Percentiles rank a stretch among this genome's conserved stretches.
Evolutionary conservation across 2,797 vertebrate species (phyloP).

Genomic region (Melanotaenia maccullochi): DNA sequence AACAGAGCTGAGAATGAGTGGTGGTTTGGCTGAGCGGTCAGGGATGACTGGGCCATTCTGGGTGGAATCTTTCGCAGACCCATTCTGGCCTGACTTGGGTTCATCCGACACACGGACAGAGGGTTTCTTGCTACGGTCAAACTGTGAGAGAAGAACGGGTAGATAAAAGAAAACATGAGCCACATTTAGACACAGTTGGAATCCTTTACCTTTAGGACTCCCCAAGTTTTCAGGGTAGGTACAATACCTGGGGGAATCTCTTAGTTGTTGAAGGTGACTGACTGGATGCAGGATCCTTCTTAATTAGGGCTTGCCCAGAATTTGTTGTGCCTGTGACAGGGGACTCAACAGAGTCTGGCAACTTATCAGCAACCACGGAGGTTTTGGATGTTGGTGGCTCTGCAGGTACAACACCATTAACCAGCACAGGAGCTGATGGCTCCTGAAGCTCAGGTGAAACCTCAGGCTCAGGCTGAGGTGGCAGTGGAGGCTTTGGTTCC

Average conservation of each 20-base stretch:
- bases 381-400: conserved; percentile 66
- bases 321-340: conserved; percentile 67
- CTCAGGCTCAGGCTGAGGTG: conserved; percentile 73
- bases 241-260: conserved; percentile 90
- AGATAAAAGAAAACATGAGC: conserved; percentile 13
- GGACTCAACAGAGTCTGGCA: conserved; percentile 70
- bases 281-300: conserved; percentile 51
- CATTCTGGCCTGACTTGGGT: conserved; percentile 75
- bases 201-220: not conserved
- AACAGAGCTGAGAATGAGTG: conserved; percentile 44
- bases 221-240: conserved; percentile 14
- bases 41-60: conserved; percentile 86
- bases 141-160: conserved; percentile 72
- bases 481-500: conserved; percentile 86
- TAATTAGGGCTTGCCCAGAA: conserved; percentile 42
- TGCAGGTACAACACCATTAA: conserved; percentile 76
- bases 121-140: conserved; percentile 96
- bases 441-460: conserved; percentile 62
- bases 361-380: conserved; percentile 47
- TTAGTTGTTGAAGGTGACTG: conserved; percentile 78
- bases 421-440: conserved; percentile 64
- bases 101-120: conserved; percentile 74
- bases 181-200: not conserved
- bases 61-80: conserved; percentile 67
- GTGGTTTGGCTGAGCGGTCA: conserved; percentile 89